Conservation (phyloP, 64 coral and sea anemone genomes). For the Cladopsammia gracilis region DNA sequence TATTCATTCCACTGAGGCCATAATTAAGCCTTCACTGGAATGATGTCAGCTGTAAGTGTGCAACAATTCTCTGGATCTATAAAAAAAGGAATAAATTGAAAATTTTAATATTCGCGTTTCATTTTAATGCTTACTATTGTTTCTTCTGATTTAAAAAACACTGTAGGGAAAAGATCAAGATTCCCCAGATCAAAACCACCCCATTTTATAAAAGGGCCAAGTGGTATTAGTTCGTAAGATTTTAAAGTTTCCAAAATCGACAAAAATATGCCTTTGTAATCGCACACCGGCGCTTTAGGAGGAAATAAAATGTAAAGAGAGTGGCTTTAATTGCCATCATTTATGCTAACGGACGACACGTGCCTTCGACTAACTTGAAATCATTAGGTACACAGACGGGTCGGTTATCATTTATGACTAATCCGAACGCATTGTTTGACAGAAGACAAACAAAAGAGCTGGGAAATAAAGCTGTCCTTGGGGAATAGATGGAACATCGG, state of each 20-base stretch:
- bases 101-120: no score
- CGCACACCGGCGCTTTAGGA: no score
- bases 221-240: no score
- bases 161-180: no score
- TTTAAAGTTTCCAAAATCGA: no score
- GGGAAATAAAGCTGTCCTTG: neutral
- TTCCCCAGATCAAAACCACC: no score
- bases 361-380: neutral
- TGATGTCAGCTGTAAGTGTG: neutral
- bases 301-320: no score
- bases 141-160: no score
- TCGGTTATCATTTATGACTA: neutral
- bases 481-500: neutral
- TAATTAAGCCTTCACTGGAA: neutral
- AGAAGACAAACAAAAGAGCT: neutral
- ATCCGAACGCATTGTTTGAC: constrained; percentile 14
- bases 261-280: no score
- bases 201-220: no score
- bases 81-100: neutral
- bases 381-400: constrained; percentile 7
- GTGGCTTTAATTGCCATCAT: no score
- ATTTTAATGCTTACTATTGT: no score
- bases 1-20: neutral
- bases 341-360: neutral
- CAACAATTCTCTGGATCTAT: neutral